phyloP scores from a whole-genome alignment of 2,113 vertebrate species.

The Castor canadensis region DNA sequence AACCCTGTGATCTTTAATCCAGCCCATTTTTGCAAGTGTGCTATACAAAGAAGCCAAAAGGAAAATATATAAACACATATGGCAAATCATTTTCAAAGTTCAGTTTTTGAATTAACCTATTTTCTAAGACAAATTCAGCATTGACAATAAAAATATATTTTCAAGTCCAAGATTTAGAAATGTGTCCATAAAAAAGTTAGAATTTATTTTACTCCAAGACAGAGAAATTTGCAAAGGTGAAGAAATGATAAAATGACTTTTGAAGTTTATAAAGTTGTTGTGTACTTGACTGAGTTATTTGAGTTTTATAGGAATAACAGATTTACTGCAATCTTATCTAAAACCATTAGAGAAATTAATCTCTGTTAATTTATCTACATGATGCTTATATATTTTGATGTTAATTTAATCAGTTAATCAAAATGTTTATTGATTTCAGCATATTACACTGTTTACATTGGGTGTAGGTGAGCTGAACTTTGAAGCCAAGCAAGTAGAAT shows the following conservation, averaged over 20 bases:
- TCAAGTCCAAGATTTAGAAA: not conserved
- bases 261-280: not conserved
- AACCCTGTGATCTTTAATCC: not conserved
- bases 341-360: constrained; percentile 15
- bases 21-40: not conserved
- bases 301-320: constrained; percentile 21
- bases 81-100: not conserved
- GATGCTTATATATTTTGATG: not conserved
- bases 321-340: not conserved
- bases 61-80: not conserved
- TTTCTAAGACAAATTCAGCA: not conserved
- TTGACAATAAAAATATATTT: not conserved
- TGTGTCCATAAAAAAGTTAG: not conserved
- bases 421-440: not conserved
- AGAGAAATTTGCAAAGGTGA: not conserved
- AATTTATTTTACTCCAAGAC: not conserved
- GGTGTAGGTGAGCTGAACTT: not conserved
- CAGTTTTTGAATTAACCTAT: not conserved
- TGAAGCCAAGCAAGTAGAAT: not conserved
- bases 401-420: not conserved
- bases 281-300: not conserved
- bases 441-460: not conserved
- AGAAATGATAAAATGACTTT: constrained; percentile 3
- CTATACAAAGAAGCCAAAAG: not conserved
- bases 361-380: not conserved